phyloP scores from a whole-genome alignment of 2,797 vertebrate species.

The Antennarius maculatus region DNA sequence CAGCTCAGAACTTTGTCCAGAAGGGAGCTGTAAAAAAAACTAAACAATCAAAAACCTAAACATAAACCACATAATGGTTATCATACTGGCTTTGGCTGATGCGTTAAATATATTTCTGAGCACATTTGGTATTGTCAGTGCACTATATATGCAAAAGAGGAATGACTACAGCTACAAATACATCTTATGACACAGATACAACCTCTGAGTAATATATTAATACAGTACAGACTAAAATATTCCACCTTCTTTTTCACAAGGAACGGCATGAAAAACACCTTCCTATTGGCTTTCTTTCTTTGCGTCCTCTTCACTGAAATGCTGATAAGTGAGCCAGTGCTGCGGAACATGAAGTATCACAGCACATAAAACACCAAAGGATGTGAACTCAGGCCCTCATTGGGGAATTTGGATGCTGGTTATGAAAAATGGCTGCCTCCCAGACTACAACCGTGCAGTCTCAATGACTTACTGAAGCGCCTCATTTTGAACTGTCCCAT shows the following conservation, averaged over 20 bases:
- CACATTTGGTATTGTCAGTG: neutral
- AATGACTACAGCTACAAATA: neutral
- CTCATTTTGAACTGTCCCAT: slow-evolving; percentile 63
- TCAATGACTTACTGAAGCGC: slow-evolving; percentile 52
- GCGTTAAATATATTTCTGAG: neutral
- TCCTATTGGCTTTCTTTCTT: slow-evolving; percentile 1
- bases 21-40: too few species aligned
- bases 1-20: neutral
- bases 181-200: neutral
- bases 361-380: slow-evolving; percentile 41
- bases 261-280: slow-evolving; percentile 1
- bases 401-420: slow-evolving; percentile 41
- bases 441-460: slow-evolving; percentile 47
- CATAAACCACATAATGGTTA: too few species aligned
- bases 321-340: slow-evolving; percentile 35
- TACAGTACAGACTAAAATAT: neutral
- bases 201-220: slow-evolving; percentile 1
- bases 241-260: neutral
- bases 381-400: slow-evolving; percentile 40
- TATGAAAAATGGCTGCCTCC: slow-evolving; percentile 61
- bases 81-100: neutral
- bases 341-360: slow-evolving; percentile 42
- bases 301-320: slow-evolving; percentile 38
- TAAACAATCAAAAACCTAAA: too few species aligned
- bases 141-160: neutral